Evolutionary conservation across 1,140 invertebrate genomes (phyloP).

Genomic region (Nixonia krombeini): DNA sequence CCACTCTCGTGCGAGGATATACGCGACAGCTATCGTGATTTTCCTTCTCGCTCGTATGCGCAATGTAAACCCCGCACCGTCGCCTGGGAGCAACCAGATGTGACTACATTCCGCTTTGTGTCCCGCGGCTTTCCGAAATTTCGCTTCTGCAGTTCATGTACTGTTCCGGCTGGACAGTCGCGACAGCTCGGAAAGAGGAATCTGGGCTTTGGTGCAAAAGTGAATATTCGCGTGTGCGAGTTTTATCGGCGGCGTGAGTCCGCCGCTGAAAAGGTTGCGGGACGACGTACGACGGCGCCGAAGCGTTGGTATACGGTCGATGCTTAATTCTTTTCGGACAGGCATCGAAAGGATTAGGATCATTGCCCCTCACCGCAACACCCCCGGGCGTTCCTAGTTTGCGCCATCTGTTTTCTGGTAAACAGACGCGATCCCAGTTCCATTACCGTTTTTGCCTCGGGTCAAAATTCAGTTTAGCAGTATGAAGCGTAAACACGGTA

Average conservation of each 20-base stretch:
- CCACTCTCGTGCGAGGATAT: slow-evolving; percentile 7
- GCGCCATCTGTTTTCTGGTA: slow-evolving; percentile 64
- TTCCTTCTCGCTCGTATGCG: slow-evolving; percentile 55
- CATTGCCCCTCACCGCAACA: slow-evolving; percentile 18
- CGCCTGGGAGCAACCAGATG: slow-evolving; percentile 66
- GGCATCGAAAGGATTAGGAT: slow-evolving; percentile 60
- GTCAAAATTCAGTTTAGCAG: slow-evolving; percentile 66
- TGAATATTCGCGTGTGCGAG: too few relatives aligned
- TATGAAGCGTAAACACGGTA: slow-evolving; percentile 64
- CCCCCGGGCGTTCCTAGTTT: slow-evolving; percentile 48
- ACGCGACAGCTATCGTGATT: slow-evolving; percentile 54
- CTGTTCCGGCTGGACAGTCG: background rate
- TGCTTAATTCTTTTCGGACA: slow-evolving; percentile 10
- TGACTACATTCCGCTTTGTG: slow-evolving; percentile 61
- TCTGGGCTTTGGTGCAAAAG: too few relatives aligned
- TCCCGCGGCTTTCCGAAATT: slow-evolving; percentile 66
- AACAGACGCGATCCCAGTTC: slow-evolving; percentile 59
- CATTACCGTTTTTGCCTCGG: slow-evolving; percentile 57
- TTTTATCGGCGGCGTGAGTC: too few relatives aligned
- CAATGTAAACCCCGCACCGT: slow-evolving; percentile 58
- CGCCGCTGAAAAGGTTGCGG: too few relatives aligned
- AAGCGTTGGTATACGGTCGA: background rate
- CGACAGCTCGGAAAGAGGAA: background rate
- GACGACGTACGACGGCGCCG: background rate
- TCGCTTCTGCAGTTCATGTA: slow-evolving; percentile 33